These are phyloP conservation scores for Diachrysia chrysitis DNA, from an alignment of 2,888 invertebrate species.

Conservation along the genomic window DNA sequence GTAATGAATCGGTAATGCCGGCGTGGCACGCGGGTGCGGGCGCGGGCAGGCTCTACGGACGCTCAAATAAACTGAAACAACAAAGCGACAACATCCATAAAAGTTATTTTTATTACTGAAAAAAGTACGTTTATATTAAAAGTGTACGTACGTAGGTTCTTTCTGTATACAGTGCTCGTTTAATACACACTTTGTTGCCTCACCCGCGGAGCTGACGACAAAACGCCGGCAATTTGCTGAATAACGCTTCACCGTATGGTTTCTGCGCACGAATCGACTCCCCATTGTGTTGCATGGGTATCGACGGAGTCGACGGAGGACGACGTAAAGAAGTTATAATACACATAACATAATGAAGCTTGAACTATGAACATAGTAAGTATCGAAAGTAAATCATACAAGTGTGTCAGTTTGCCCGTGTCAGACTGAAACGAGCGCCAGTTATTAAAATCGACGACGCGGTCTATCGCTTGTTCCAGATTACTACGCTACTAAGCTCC, in stretches of 20 bases:
- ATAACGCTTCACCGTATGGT: not conserved
- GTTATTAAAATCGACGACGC: not conserved
- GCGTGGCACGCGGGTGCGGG: slow-evolving; percentile 15
- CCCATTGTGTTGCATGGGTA: slow-evolving; percentile 13
- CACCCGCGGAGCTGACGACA: slow-evolving; percentile 16
- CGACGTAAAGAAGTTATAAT: not conserved
- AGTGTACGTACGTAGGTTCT: not conserved
- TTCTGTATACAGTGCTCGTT: slow-evolving; percentile 13
- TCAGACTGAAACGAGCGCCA: too few species aligned
- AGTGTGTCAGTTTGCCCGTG: too few species aligned
- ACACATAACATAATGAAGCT: not conserved
- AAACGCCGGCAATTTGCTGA: slow-evolving; percentile 18
- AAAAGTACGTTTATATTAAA: slow-evolving; percentile 21
- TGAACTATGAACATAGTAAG: not conserved
- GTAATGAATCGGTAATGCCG: not conserved
- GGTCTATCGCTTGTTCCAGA: not conserved
- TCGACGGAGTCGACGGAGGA: slow-evolving; percentile 2
- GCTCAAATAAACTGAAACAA: slow-evolving; percentile 40
- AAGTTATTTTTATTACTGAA: slow-evolving; percentile 50
- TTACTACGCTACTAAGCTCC: not conserved
- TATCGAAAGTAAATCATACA: not conserved
- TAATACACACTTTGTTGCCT: slow-evolving; percentile 20
- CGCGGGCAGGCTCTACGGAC: slow-evolving; percentile 17
- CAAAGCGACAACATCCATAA: slow-evolving; percentile 52
- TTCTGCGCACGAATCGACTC: slow-evolving; percentile 8